Percentiles rank a stretch among this genome's conserved stretches.
Evolutionary conservation across 2,113 vertebrate species (phyloP).

Genomic region (Holacanthus passer): DNA sequence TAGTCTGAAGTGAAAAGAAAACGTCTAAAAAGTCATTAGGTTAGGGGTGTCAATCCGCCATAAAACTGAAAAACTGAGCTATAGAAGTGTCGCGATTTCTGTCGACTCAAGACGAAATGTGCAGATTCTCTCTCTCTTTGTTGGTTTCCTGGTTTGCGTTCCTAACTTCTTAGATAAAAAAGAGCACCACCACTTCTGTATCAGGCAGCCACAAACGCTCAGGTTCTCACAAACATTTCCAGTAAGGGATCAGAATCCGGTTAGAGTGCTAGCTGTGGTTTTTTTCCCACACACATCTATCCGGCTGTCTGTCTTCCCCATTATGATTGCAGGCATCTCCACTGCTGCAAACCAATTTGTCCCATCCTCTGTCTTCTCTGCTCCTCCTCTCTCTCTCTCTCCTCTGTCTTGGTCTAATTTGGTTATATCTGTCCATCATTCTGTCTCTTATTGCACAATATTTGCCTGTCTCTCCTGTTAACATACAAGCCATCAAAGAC

Average conservation of each 20-base stretch:
- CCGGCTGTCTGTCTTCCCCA: constrained; percentile 45
- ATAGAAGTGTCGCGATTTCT: not conserved
- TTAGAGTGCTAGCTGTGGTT: constrained; percentile 71
- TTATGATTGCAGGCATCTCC: constrained; percentile 57
- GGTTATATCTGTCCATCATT: constrained; percentile 37
- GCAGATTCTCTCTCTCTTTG: not conserved
- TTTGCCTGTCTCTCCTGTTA: constrained; percentile 16
- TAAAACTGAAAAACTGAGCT: not conserved
- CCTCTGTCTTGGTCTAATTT: constrained; percentile 16
- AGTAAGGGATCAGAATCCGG: constrained; percentile 66
- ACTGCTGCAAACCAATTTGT: constrained; percentile 52
- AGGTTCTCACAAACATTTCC: constrained; percentile 70
- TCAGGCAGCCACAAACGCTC: constrained; percentile 35
- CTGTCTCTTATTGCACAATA: not conserved
- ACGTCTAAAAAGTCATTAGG: constrained; percentile 5
- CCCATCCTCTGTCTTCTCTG: constrained; percentile 38
- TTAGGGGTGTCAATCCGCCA: not conserved
- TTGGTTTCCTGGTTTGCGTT: constrained; percentile 9
- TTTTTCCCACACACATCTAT: constrained; percentile 59
- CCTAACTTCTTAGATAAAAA: not conserved
- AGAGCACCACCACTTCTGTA: not conserved
- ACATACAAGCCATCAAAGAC: not conserved
- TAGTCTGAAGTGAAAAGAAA: constrained; percentile 9
- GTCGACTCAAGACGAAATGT: not conserved
- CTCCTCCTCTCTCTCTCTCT: constrained; percentile 17